Conservation (phyloP, 2,888 invertebrate species). For the Sphecodes monilicornis region DNA sequence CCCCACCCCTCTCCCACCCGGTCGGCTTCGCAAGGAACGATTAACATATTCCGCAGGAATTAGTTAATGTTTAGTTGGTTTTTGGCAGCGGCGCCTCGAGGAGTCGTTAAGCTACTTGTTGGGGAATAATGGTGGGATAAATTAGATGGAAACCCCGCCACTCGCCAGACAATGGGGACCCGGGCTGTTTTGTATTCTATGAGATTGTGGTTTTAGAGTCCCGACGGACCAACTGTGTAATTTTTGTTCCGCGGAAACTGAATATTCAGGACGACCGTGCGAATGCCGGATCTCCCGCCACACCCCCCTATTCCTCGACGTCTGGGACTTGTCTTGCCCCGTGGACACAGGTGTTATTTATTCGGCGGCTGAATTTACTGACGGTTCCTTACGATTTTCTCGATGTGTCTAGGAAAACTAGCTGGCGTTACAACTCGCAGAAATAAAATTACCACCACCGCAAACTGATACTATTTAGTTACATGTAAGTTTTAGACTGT, state of each 20-base stretch:
- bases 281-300: not conserved
- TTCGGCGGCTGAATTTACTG: not conserved
- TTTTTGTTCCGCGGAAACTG: conserved; percentile 19
- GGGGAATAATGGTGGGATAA: conserved; percentile 25
- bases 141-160: conserved; percentile 11
- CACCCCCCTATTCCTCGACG: not conserved
- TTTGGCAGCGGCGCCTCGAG: not conserved
- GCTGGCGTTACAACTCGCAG: not conserved
- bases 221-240: conserved; percentile 14
- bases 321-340: conserved; percentile 15
- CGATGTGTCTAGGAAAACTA: not conserved
- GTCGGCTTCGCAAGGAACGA: not conserved
- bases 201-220: conserved; percentile 20
- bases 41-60: conserved; percentile 53
- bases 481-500: not conserved
- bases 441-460: not conserved
- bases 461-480: not conserved
- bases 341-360: conserved; percentile 19
- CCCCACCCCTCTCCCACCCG: not conserved
- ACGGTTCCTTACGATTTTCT: not conserved
- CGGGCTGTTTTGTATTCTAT: conserved; percentile 20
- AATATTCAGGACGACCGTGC: conserved; percentile 14
- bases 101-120: conserved; percentile 48
- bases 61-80: conserved; percentile 64
- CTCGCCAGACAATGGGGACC: conserved; percentile 14